Evolutionary conservation across 2,888 invertebrate genomes (phyloP).

Genomic region (Caenorhabditis auriculariae): DNA sequence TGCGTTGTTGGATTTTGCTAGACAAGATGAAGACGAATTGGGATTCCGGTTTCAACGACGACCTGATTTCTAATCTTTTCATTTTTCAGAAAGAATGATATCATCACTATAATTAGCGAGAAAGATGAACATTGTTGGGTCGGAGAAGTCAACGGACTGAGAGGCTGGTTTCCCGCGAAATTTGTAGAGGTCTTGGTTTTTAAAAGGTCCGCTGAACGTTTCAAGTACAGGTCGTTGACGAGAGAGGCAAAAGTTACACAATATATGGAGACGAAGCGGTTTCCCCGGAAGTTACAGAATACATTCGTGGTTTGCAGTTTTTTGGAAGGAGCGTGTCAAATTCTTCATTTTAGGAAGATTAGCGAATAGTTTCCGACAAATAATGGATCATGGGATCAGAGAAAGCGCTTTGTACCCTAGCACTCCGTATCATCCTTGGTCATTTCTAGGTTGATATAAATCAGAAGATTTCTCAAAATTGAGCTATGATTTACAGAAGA

Average conservation of each 20-base stretch:
- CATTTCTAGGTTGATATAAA: constrained; percentile 74
- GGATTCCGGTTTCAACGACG: constrained; percentile 72
- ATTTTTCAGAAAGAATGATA: constrained; percentile 83
- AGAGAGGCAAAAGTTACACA: constrained; percentile 77
- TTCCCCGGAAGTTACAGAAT: constrained; percentile 91
- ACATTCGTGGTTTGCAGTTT: constrained; percentile 78
- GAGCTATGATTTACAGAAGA: constrained; percentile 48
- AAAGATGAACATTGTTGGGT: constrained; percentile 70
- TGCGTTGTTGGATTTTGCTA: constrained; percentile 87
- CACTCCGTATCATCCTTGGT: constrained; percentile 95
- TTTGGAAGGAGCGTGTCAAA: background rate
- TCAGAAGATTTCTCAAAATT: background rate
- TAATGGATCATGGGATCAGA: constrained; percentile 59
- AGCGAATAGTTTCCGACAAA: constrained; percentile 48
- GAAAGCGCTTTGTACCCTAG: constrained; percentile 43
- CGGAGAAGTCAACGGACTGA: constrained; percentile 68
- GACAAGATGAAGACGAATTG: constrained; percentile 83
- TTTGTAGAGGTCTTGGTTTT: constrained; percentile 66
- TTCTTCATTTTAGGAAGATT: constrained; percentile 21
- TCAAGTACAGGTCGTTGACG: constrained; percentile 86
- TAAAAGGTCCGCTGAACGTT: background rate
- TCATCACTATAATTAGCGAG: constrained; percentile 79
- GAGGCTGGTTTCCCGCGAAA: constrained; percentile 70
- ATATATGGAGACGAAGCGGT: constrained; percentile 88
- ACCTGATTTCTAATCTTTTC: background rate